Base-by-base conservation (phyloP, 2,113 vertebrate species). In the Semnopithecus entellus region DNA sequence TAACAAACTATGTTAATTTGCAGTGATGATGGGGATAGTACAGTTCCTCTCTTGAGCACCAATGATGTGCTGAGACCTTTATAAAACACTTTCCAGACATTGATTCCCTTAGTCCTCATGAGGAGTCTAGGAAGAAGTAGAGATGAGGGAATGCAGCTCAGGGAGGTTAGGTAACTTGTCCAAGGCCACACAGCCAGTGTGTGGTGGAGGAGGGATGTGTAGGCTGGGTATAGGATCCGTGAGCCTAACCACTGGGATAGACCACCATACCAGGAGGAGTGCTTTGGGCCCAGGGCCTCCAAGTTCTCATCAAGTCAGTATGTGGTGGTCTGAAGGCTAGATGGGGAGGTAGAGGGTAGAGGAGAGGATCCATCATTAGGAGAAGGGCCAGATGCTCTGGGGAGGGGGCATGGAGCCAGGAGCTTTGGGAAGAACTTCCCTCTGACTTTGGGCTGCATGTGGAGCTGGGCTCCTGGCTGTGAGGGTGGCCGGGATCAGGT, bases 191-290 rank as follows among this genome's bases (percentile, higher is more conserved):
- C 38, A 91, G 76, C 57, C 57, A 70, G 43, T 35, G 52, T 81
- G 72, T 73, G 72, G n/a, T 18, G 12, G 59, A 78, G 30, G 35
- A 52, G 40, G 20, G 38, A 64, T 23, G 20, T 45, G 52, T 64
- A 90, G 38, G 23, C 57, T 87, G 76, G 11, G 10, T 22, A 50
- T 18, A 68, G 35, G 8, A 13, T 79, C 40, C 35, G n/a, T 2
- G 23, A 80, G 17, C 8, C 30, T 50, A 73, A 68, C 22, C 11
- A 16, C 81, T 11, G 0, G 27, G 38, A 9, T 48, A 23, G 40
- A 45, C 59, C 43, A 30, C 23, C 0, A 0, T 78, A 32, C 12
- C 0, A 32, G 35, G 18, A 82, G 22, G 78, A 40, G 20, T 0
- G 1, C 70, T 95, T 68, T 48, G 52, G 70, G n/a, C 40, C 43